Conservation (phyloP, 2,113 vertebrate genomes). For the Cynopterus brachyotis region DNA sequence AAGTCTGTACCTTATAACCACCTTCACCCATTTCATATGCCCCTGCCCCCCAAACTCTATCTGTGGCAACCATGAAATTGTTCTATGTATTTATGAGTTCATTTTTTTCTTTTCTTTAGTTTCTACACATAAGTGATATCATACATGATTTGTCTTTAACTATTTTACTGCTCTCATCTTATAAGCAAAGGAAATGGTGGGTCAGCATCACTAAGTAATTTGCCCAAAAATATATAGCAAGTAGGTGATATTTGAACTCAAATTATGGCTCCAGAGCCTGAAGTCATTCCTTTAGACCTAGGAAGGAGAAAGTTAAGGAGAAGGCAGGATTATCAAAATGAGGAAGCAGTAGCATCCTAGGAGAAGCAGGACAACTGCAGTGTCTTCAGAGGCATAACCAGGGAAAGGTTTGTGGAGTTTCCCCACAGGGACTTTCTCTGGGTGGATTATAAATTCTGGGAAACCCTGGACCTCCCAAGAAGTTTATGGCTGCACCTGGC, state of each 20-base stretch:
- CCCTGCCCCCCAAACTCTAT: neutral
- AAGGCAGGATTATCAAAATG: neutral
- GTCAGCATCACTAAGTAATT: neutral
- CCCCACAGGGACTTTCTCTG: constrained; percentile 9
- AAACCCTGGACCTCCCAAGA: constrained; percentile 32
- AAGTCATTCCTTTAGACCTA: neutral
- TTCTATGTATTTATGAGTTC: neutral
- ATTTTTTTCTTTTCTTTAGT: neutral
- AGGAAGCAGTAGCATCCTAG: neutral
- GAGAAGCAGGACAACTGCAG: neutral
- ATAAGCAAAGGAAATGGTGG: neutral
- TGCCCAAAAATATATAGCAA: neutral
- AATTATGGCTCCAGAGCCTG: neutral
- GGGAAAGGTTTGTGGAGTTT: neutral
- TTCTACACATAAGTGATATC: neutral
- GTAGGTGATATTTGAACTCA: neutral
- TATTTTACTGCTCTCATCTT: neutral
- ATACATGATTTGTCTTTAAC: neutral
- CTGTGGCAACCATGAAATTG: neutral
- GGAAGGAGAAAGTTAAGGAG: neutral
- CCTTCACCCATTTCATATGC: neutral
- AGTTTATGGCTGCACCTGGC: constrained; percentile 38
- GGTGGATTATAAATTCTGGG: neutral
- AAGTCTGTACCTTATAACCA: neutral
- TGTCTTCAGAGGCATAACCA: neutral